Base-by-base conservation (phyloP, 2,888 invertebrate genomes). In the Lepidochrysops patricia region DNA sequence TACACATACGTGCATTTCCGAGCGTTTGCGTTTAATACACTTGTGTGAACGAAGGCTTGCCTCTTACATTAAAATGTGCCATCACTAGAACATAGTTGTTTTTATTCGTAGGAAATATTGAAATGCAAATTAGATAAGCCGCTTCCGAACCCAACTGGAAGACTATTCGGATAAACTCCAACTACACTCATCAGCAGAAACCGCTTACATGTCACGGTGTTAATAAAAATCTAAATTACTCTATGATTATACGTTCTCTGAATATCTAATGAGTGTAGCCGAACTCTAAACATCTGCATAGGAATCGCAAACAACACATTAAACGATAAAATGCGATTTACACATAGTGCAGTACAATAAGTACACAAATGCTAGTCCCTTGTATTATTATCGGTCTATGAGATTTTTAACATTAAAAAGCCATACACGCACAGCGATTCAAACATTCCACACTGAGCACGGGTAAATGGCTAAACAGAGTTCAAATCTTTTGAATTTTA, bases 341-440 rank as follows among this genome's bases (percentile, higher is more conserved):
- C 65, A 76, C 78, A 78, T 72, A 73, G 80, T 80, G 80, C 80
- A 78, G 67, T 69, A 71, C 67, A 61, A 61, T 64, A 68, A 66
- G 65, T 78, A 77, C 74, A 74, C 79, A 82, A 77, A 80, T 71
- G 68, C 77, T 83, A 82, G 79, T 79, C 80, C 80, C 81, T 84
- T 83, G 81, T 79, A 79, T 79, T 73, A 81, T 74, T 80, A 77
- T 77, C 74, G 76, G 77, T 79, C 77, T 80, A 82, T 81, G 80
- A 82, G 75, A 80, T 77, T 80, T 69, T 68, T 73, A 68, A 71
- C 74, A 74, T 75, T 71, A 73, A 82, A 74, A 87, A 87, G 87
- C 87, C 83, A 81, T 76, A 85, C 82, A 79, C 77, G 77, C 75
- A 82, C 80, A 84, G 81, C 84, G 76, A 82, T 76, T 72, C 78